A percentile compares a stretch with the other conserved stretches of the same genome.
These are phyloP conservation scores for Dromococcyx pavoninus DNA, from an alignment of 2,797 vertebrate genomes.

Conservation along the genomic window DNA sequence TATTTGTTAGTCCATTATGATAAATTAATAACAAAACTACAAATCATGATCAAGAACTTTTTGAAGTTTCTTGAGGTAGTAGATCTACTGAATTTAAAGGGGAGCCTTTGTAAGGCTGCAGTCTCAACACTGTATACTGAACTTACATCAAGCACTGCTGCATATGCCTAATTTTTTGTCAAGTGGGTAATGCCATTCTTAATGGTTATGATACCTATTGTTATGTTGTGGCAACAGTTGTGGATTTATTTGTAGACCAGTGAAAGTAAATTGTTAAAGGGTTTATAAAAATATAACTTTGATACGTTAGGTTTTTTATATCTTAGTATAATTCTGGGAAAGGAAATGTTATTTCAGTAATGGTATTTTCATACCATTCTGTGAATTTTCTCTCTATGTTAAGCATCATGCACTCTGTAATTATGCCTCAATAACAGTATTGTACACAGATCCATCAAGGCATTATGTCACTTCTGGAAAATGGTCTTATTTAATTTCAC, in stretches of 20 bases:
- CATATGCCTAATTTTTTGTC: background rate
- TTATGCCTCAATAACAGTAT: background rate
- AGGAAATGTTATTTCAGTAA: background rate
- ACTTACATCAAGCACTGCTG: background rate
- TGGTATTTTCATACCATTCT: background rate
- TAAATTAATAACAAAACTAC: background rate
- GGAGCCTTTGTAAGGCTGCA: background rate
- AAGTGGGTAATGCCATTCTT: background rate
- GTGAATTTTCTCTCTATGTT: background rate
- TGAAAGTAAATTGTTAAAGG: background rate
- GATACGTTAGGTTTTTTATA: background rate
- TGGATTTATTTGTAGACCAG: background rate
- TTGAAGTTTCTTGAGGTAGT: background rate
- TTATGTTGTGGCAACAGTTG: background rate
- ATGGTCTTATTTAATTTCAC: background rate
- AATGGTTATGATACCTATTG: background rate
- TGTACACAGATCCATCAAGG: background rate
- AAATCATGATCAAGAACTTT: background rate
- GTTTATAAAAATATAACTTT: background rate
- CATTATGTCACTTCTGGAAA: background rate
- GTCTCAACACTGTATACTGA: background rate
- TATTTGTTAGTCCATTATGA: background rate
- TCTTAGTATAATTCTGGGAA: background rate
- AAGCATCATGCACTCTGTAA: background rate
- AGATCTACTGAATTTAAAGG: background rate